Percentiles rank a stretch among this genome's conserved stretches.
phyloP scores from a whole-genome alignment of 2,888 invertebrate species.

The Drosophila lutescens region DNA sequence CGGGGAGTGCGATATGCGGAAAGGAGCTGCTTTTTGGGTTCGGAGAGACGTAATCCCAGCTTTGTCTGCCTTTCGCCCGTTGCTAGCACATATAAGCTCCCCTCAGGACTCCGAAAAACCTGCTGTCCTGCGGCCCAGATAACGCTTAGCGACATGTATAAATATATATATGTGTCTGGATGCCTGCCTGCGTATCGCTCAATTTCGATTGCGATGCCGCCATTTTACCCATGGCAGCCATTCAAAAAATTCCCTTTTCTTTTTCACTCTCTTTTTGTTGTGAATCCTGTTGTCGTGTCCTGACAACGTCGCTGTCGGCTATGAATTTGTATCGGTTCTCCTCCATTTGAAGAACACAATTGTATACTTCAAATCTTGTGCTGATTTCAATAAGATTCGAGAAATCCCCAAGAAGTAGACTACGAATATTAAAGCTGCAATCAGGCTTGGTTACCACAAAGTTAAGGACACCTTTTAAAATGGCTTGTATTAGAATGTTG shows the following conservation, averaged over 20 bases:
- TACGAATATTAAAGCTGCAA: constrained; percentile 15
- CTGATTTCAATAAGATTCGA: constrained; percentile 1
- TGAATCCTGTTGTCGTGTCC: constrained; percentile 29
- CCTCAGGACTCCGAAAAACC: constrained; percentile 16
- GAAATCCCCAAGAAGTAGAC: constrained; percentile 24
- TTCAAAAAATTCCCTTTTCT: constrained; percentile 31
- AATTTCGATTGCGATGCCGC: constrained; percentile 49
- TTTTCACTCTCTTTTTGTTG: constrained; percentile 26
- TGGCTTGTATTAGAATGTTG: no score
- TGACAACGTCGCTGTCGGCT: constrained; percentile 33
- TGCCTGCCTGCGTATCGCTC: constrained; percentile 31
- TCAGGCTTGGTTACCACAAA: no score
- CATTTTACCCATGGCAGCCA: constrained; percentile 46
- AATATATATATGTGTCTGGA: not conserved
- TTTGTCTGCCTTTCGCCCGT: constrained; percentile 56
- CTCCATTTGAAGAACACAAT: constrained; percentile 21
- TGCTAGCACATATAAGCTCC: constrained; percentile 56
- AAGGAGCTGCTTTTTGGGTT: constrained; percentile 35
- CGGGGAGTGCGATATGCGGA: constrained; percentile 16
- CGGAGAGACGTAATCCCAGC: constrained; percentile 56
- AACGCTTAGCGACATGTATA: constrained; percentile 34
- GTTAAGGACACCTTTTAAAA: no score
- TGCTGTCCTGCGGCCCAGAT: constrained; percentile 27
- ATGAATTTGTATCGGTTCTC: constrained; percentile 37
- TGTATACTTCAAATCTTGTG: constrained; percentile 3